A percentile compares a stretch with the other conserved stretches of the same genome.
Evolutionary conservation across 2,888 invertebrate species (phyloP).

Genomic region (Danaus chrysippus): DNA sequence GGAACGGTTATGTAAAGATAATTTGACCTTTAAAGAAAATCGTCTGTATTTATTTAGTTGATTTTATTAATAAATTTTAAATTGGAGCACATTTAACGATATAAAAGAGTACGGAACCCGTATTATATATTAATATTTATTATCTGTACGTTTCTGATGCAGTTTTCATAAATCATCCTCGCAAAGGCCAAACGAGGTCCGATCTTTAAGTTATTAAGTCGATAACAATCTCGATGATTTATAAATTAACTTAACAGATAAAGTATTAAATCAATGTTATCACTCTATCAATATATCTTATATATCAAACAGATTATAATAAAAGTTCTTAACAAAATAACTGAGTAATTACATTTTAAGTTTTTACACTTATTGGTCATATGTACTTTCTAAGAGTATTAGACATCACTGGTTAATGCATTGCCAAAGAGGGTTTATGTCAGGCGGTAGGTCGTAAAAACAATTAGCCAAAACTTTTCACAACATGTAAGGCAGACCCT

Average conservation of each 20-base stretch:
- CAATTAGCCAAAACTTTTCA: too few species aligned
- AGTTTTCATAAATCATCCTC: slow-evolving; percentile 46
- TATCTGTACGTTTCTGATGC: slow-evolving; percentile 18
- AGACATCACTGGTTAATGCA: too few species aligned
- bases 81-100: background rate
- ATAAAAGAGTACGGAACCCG: slow-evolving; percentile 10
- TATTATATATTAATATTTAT: slow-evolving; percentile 11
- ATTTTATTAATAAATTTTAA: background rate
- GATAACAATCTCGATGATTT: slow-evolving; percentile 40
- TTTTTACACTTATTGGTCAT: background rate
- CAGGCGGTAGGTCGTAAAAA: too few species aligned
- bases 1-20: too few species aligned
- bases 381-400: too few species aligned
- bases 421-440: too few species aligned
- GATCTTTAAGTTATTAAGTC: slow-evolving; percentile 44
- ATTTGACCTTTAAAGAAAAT: background rate
- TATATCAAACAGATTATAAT: background rate
- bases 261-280: slow-evolving; percentile 26
- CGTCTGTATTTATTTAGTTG: too few species aligned
- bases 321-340: too few species aligned
- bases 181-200: slow-evolving; percentile 33
- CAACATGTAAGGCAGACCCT: too few species aligned
- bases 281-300: background rate
- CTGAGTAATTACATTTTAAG: too few species aligned
- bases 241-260: slow-evolving; percentile 32